phyloP scores from a whole-genome alignment of 2,888 invertebrate genomes.

The Ophion ventricosus region DNA sequence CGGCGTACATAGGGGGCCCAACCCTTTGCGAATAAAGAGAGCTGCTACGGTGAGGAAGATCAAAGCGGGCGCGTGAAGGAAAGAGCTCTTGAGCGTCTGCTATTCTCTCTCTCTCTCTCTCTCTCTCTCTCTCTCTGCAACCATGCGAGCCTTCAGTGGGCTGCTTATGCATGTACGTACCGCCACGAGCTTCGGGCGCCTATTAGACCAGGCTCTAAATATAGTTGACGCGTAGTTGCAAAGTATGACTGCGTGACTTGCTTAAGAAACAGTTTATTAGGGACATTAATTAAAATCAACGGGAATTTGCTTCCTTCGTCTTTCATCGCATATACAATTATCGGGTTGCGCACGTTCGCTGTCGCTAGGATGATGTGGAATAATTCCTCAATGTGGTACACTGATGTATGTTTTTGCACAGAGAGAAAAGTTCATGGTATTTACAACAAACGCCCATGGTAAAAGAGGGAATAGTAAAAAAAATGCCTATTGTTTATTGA shows the following conservation, averaged over 20 bases:
- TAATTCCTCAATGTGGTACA: conserved; percentile 1
- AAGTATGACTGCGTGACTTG: conserved; percentile 53
- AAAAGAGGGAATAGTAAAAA: no score
- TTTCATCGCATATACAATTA: conserved; percentile 12
- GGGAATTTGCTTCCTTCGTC: conserved; percentile 11
- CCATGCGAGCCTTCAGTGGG: conserved; percentile 40
- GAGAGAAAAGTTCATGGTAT: no score
- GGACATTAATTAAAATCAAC: conserved; percentile 54
- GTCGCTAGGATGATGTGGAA: conserved; percentile 13
- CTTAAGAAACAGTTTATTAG: conserved; percentile 53
- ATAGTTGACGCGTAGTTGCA: conserved; percentile 32
- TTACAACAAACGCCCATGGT: no score
- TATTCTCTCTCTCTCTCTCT: conserved; percentile 11
- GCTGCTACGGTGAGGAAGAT: conserved; percentile 59
- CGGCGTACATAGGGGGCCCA: conserved; percentile 43
- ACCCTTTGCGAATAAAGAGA: conserved; percentile 67
- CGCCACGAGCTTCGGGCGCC: conserved; percentile 21
- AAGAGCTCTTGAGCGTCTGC: conserved; percentile 58
- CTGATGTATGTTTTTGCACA: background rate
- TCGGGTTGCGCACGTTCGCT: conserved; percentile 9
- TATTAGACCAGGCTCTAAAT: conserved; percentile 52
- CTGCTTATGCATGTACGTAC: conserved; percentile 16
- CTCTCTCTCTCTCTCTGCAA: conserved; percentile 6
- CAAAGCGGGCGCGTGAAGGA: conserved; percentile 65
- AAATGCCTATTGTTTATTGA: no score